Conservation (phyloP, 2,113 vertebrate genomes). For the Glaucomys volans region DNA sequence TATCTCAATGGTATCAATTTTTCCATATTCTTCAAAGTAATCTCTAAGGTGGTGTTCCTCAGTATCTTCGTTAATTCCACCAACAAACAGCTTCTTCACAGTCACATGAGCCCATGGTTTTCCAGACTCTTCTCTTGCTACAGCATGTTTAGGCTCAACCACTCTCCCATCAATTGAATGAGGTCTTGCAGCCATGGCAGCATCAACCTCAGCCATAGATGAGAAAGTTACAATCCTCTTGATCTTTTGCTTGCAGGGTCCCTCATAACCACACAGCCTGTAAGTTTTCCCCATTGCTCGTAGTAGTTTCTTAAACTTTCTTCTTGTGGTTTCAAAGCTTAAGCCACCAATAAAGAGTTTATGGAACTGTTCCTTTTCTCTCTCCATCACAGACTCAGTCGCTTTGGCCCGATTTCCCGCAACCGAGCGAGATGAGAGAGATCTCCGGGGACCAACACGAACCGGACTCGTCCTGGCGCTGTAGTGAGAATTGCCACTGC, state of each 20-base stretch:
- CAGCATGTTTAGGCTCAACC: constrained; percentile 91
- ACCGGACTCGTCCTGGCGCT: too few relatives aligned
- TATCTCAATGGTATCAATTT: constrained; percentile 91
- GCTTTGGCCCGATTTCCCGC: too few relatives aligned
- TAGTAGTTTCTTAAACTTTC: constrained; percentile 91
- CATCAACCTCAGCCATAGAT: constrained; percentile 91
- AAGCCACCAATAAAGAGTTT: constrained; percentile 92
- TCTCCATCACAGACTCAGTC: constrained; percentile 69
- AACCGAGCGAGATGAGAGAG: too few relatives aligned
- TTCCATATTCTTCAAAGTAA: constrained; percentile 91
- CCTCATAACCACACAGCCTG: too few relatives aligned
- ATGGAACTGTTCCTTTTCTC: constrained; percentile 92
- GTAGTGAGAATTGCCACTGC: too few relatives aligned
- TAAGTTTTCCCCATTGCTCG: too few relatives aligned
- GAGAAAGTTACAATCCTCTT: constrained; percentile 89
- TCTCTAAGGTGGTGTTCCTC: constrained; percentile 92
- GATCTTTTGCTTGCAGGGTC: too few relatives aligned
- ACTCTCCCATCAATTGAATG: constrained; percentile 92
- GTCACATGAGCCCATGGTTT: constrained; percentile 92
- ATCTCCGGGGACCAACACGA: too few relatives aligned
- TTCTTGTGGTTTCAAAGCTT: constrained; percentile 93
- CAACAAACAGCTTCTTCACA: constrained; percentile 92
- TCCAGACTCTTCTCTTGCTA: constrained; percentile 92
- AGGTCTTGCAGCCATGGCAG: constrained; percentile 91
- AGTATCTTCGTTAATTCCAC: constrained; percentile 92